Base-by-base conservation (phyloP, 2,888 invertebrate genomes). In the Cantharis rufa region DNA sequence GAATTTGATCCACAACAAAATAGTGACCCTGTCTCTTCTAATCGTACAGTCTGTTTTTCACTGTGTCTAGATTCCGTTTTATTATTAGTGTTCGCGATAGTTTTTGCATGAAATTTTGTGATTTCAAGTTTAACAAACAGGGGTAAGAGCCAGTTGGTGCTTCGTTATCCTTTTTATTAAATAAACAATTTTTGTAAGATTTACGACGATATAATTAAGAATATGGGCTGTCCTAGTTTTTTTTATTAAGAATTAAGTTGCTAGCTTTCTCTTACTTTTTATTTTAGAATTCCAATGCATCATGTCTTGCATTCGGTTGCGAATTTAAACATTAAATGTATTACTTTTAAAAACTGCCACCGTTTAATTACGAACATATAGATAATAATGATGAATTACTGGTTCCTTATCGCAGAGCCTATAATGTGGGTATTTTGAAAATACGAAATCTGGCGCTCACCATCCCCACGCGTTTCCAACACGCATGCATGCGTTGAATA, bases 1-100 rank as follows among this genome's bases (percentile, higher is more conserved):
- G 89, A 89, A 89, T 88, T 88, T 88, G 89, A 89, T 88, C 88
- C 88, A 89, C 88, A 88, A 89, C 88, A 89, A 89, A 89, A 88
- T 88, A 88, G 88, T 88, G 87, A 88, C 87, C 87, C 86, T 87
- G 87, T 86, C 88, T 87, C 86, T 86, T 86, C 86, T 88, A 87
- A 86, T 86, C 87, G 87, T 85, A 87, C 87, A 87, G 88, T 88
- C 86, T 86, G 87, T 87, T 88, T 88, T 87, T 86, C 86, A 86
- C 86, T 85, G 86, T 86, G 85, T 85, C 84, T 86, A 86, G 86
- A 83, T 85, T 85, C 83, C 85, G 82, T 85, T 85, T 86, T 85
- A 83, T 84, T 85, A 82, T 81, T 81, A 84, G 84, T 82, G 85
- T 84, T 83, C 83, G 83, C 81, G 80, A 83, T 84, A 82, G 84